phyloP scores from a whole-genome alignment of 2,113 vertebrate species.

The Vombatus ursinus region DNA sequence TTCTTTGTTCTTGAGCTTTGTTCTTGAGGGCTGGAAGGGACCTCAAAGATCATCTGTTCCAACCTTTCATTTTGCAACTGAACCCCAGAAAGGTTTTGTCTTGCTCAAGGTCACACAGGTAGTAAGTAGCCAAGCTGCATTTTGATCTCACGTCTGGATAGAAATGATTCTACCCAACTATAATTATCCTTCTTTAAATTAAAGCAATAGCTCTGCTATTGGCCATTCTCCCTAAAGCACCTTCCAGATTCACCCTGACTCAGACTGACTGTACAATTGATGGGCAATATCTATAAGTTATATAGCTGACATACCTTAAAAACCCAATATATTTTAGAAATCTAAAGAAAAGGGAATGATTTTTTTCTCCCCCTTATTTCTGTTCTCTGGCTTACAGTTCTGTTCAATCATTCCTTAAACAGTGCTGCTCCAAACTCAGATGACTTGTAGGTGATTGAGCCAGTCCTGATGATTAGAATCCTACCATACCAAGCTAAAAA shows the following conservation, averaged over 20 bases:
- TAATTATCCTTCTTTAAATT: constrained; percentile 40
- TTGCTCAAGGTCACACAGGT: no score
- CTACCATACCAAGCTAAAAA: constrained; percentile 10
- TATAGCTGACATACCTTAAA: not conserved
- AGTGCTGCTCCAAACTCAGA: not conserved
- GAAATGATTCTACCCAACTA: constrained; percentile 39
- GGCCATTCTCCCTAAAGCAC: not conserved
- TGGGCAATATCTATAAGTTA: not conserved
- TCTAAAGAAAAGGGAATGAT: constrained; percentile 10
- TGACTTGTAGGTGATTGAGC: not conserved
- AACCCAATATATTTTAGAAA: constrained; percentile 2
- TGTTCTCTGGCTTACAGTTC: not conserved
- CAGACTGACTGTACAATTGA: not conserved
- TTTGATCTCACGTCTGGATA: no score
- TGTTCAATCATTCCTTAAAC: constrained; percentile 49
- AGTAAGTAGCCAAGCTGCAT: no score
- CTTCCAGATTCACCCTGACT: constrained; percentile 24
- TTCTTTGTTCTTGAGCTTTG: not conserved
- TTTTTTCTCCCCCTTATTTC: constrained; percentile 44
- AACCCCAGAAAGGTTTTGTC: no score
- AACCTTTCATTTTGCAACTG: no score
- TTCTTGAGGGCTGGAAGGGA: no score
- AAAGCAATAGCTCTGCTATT: constrained; percentile 27
- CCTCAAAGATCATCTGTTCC: no score
- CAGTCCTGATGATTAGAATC: constrained; percentile 5